Evolutionary conservation across 2,888 invertebrate species (phyloP).

Genomic region (Plagiodera versicolora): DNA sequence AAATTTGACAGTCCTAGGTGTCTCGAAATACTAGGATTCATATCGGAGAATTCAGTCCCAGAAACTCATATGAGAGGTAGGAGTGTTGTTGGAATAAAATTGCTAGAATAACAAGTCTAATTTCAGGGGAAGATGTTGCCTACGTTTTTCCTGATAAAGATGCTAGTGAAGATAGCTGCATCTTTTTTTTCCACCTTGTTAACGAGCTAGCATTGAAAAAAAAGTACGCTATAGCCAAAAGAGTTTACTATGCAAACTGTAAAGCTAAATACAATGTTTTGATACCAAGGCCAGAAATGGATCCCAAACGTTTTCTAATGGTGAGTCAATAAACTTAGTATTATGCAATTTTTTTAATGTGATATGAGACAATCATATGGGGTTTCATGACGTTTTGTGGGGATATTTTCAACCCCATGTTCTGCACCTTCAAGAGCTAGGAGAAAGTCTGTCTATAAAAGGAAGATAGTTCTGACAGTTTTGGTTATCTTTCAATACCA

Average conservation of each 20-base stretch:
- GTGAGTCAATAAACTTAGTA: too few relatives aligned
- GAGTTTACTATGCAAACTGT: conserved; percentile 30
- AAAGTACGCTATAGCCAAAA: conserved; percentile 31
- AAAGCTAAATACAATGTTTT: conserved; percentile 33
- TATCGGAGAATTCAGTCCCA: conserved; percentile 29
- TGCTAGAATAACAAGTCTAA: too few relatives aligned
- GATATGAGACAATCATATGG: too few relatives aligned
- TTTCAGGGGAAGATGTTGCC: conserved; percentile 29
- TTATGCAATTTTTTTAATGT: too few relatives aligned
- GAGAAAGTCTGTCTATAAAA: too few relatives aligned
- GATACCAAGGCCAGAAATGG: conserved; percentile 29
- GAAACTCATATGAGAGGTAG: conserved; percentile 26
- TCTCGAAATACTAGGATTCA: conserved; percentile 33
- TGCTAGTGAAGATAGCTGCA: conserved; percentile 21
- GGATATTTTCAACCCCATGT: too few relatives aligned
- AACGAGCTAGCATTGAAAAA: conserved; percentile 23
- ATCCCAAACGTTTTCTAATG: conserved; percentile 31
- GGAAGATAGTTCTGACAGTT: too few relatives aligned
- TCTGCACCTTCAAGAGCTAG: too few relatives aligned
- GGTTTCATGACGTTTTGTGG: too few relatives aligned
- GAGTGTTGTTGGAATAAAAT: too few relatives aligned
- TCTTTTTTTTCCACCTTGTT: conserved; percentile 30
- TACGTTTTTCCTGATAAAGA: conserved; percentile 25
- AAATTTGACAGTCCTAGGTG: conserved; percentile 31
- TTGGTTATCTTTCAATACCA: too few relatives aligned